Evolutionary conservation across 2,888 invertebrate genomes (phyloP), one percentile per base, ranked within the genome.

Genomic region (Tenthredo livida): DNA sequence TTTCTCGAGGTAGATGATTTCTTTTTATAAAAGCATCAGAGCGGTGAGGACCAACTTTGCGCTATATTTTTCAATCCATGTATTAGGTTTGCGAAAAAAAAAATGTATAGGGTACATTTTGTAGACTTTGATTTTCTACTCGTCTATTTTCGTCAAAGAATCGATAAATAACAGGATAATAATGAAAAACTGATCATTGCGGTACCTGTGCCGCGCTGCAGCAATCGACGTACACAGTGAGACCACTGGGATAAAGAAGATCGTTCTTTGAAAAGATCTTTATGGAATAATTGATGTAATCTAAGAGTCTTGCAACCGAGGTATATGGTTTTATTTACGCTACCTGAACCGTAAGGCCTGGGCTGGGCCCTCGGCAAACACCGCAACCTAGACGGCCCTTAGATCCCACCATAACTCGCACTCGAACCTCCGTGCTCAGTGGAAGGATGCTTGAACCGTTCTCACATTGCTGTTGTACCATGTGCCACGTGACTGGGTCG

Each of bases 341-440:
- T 80, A 93, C 93, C 90, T 93, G 93, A 73, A 93, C 93, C 15
- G 93, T 93, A 29, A 93, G 91, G 75, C 93, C 93, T 15, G 93
- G 93, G 40, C 92, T 92, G 61, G 92, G 89, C 87, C 93, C 93
- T 72, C 91, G 88, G 88, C 93, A 93, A 58, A 93, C 93, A 96
- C 98, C 97, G 93, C 98, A 97, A 37, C 98, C 98, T 83, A 98
- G 95, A 91, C 97, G 97, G 15, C 97, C 96, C 90, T 97, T 95
- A 75, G 97, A 97, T 15, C 97, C 97, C 85, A 97, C 97, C 90
- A 97, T 95, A 86, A 98, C 95, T 86, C 96, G 96, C 86, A 98
- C 95, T 84, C 96, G 95, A 87, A 97, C 94, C 91, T 97, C 97
- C 93, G 89, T 96, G 94, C 91, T 95, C 94, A 85, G 95, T 94